Evolutionary conservation across 1,140 invertebrate species (phyloP).

Genomic region (Neodiprion virginianus): DNA sequence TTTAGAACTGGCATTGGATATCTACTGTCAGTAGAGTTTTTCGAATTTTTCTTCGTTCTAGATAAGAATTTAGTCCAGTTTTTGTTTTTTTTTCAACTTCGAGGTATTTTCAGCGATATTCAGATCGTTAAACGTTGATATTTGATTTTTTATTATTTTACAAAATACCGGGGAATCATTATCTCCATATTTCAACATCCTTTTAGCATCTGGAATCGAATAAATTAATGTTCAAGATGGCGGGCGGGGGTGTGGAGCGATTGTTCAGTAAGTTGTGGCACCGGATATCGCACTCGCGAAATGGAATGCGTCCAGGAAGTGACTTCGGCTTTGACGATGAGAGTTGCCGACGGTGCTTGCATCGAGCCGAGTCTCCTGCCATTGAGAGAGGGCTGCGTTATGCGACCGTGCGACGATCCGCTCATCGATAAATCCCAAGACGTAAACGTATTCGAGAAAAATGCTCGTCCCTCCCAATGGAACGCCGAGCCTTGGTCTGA

Average conservation of each 20-base stretch:
- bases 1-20: too few species aligned
- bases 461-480: conserved; percentile 51
- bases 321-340: conserved; percentile 58
- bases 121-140: too few species aligned
- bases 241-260: conserved; percentile 52
- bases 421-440: too few species aligned
- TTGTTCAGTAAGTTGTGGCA: conserved; percentile 75
- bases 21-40: too few species aligned
- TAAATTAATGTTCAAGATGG: conserved; percentile 38
- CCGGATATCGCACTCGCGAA: conserved; percentile 66
- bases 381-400: conserved; percentile 45
- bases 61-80: too few species aligned
- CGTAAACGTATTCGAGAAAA: conserved; percentile 38
- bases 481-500: conserved; percentile 48
- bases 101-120: too few species aligned
- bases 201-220: too few species aligned
- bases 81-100: too few species aligned
- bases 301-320: conserved; percentile 62
- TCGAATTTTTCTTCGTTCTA: too few species aligned
- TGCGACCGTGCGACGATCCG: conserved; percentile 36
- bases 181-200: too few species aligned
- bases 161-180: too few species aligned
- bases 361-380: conserved; percentile 48
- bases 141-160: too few species aligned
- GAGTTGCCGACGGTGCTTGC: conserved; percentile 58